Base-by-base conservation (phyloP, 2,888 invertebrate species). In the Mythimna loreyi region DNA sequence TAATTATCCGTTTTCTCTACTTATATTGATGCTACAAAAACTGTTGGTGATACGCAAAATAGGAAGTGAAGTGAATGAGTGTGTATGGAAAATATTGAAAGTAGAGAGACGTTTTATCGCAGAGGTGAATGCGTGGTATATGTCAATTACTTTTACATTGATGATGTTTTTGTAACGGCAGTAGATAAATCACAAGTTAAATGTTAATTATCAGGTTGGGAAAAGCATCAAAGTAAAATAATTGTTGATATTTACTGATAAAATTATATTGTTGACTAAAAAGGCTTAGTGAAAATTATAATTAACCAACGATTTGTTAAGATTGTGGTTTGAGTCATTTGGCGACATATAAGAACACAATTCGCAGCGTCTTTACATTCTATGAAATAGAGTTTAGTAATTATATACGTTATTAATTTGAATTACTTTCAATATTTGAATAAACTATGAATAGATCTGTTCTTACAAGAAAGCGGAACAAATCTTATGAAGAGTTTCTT, bases 1-100 rank as follows among this genome's bases (percentile, higher is more conserved):
- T 69, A 82, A 82, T 80, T 82, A 73, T 43, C 61, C 9, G 52
- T 78, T 82, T 75, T 82, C 80, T 82, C 72, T 70, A 61, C 60
- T 66, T 43, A 50, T 71, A 67, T 67, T 75, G 64, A 79, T 75
- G 71, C 3, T 52, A 45, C 2, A 75, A 78, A 75, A 78, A 79
- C 52, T 13, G 4, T 19, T 9, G 25, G 28, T 43, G 64, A 65
- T 78, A 75, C 56, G 75, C 70, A 78, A 78, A 74, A 78, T 78
- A 70, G 75, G 79, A 66, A 74, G 63, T 50, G 45, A 72, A 40
- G 59, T 53, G 43, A 19, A 58, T 62, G 58, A 63, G 50, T 59
- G 19, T 45, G 30, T n/a, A 25, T 40, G 59, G 49, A 62, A 40
- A 30, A 5, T 70, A 43, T 69, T 59, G 74, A 69, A 70, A 78